Conservation (phyloP, 1,140 invertebrate species). For the Acromyrmex heyeri region DNA sequence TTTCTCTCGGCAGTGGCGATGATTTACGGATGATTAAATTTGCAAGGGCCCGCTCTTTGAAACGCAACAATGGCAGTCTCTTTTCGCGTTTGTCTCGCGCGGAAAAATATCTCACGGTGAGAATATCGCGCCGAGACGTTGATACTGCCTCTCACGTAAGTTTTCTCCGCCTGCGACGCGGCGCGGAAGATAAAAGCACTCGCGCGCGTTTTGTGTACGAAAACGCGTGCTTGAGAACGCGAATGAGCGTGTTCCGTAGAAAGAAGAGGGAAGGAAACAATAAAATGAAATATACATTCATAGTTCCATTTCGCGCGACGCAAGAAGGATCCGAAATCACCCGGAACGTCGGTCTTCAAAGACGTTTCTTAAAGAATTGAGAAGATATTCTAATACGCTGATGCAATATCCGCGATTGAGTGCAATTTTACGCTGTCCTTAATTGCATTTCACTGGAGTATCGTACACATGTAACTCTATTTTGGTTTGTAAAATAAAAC, state of each 20-base stretch:
- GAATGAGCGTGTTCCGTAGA: slow-evolving; percentile 9
- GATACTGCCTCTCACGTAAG: slow-evolving; percentile 47
- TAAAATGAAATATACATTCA: slow-evolving; percentile 31
- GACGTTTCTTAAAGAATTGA: background rate
- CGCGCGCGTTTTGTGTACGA: slow-evolving; percentile 43
- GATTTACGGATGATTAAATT: slow-evolving; percentile 68
- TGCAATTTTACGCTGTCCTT: background rate
- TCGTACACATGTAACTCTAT: background rate
- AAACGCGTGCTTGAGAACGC: slow-evolving; percentile 15
- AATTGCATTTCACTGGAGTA: background rate
- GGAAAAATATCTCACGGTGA: slow-evolving; percentile 54
- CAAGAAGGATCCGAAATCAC: background rate
- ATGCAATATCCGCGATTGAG: no score
- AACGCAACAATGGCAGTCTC: slow-evolving; percentile 60
- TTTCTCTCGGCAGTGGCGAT: slow-evolving; percentile 21
- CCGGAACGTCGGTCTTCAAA: background rate
- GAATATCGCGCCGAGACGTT: slow-evolving; percentile 60
- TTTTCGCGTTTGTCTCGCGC: slow-evolving; percentile 56
- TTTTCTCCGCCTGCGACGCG: slow-evolving; percentile 4
- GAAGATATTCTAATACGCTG: background rate
- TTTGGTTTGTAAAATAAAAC: background rate
- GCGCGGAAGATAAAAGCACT: slow-evolving; percentile 31
- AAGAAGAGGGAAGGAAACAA: background rate
- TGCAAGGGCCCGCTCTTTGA: slow-evolving; percentile 52
- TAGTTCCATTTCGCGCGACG: background rate